Base-by-base conservation (phyloP, 1,140 invertebrate species). In the Caenorhabditis briggsae region DNA sequence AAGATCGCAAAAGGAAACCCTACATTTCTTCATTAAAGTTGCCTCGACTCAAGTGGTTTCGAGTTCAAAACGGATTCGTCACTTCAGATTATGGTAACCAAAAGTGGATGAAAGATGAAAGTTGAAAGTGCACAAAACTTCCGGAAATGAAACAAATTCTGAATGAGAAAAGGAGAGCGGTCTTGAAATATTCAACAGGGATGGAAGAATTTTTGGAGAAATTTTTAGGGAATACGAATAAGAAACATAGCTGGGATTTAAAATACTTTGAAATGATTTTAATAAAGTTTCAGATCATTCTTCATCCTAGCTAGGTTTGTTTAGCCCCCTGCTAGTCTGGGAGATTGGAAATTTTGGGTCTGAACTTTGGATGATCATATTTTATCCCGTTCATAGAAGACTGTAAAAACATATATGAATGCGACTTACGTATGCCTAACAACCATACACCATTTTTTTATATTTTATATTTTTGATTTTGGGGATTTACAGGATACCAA, bases 171-270 rank as follows among this genome's bases (percentile, higher is more conserved):
- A 53, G 9, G 16, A 5, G 5, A 14, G 50, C 33, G 33, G 33
- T 58, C 56, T 25, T 61, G 59, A 61, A 61, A 61, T 61, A 61
- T 61, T 61, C 59, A 61, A 61, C 3, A 61, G 59, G n/a, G 16
- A n/a, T 58, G 18, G 56, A 58, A 33, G 33, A 33, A 33, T 33
- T 33, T 58, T 58, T 20, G 5, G 56, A 58, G 56, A 58, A 1
- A n/a, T n/a, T 58, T 5, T 5, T n/a, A n/a, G 9, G 23, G n/a
- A 25, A 3, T 61, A 8, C 20, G 1, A 61, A 61, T 20, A 2
- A 33, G 23, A 25, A 61, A 23, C 7, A 58, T n/a, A n/a, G 0
- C n/a, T 58, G 56, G n/a, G 33, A 33, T 33, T 33, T 33, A 33
- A 33, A 33, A 33, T 33, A 33, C 1, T 33, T 33, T 33, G 33